These are phyloP conservation scores for Pandion haliaetus DNA, from an alignment of 2,113 vertebrate species.

Conservation along the genomic window DNA sequence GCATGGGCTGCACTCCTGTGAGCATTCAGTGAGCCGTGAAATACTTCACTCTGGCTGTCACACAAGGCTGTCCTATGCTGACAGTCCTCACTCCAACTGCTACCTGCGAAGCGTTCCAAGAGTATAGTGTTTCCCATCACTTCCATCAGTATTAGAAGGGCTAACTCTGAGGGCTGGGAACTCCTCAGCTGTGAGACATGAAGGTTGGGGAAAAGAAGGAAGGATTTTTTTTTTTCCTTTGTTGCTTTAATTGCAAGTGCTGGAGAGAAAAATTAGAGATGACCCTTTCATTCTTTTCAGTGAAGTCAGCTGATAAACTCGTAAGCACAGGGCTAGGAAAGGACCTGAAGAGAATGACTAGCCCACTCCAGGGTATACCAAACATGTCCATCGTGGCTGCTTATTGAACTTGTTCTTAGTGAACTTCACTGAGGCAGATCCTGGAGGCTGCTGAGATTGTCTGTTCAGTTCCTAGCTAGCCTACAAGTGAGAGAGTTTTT, in stretches of 20 bases:
- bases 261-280: not conserved
- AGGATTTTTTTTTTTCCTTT: not conserved
- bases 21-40: not conserved
- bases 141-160: constrained; percentile 3
- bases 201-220: not conserved
- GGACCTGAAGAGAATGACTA: not conserved
- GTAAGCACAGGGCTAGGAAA: not conserved
- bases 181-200: not conserved
- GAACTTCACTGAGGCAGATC: not conserved
- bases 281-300: not conserved
- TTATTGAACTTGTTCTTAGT: not conserved
- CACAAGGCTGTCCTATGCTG: not conserved
- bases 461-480: not conserved
- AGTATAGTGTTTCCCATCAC: not conserved
- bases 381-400: not conserved
- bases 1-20: not conserved
- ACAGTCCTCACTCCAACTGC: not conserved
- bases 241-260: not conserved
- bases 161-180: not conserved
- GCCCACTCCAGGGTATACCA: not conserved
- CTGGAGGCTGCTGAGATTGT: not conserved
- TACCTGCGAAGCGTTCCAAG: not conserved
- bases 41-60: not conserved
- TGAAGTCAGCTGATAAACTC: not conserved
- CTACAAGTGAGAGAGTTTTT: constrained; percentile 7